Conservation (phyloP, 2,797 vertebrate genomes). For the Lagorchestes hirsutus region DNA sequence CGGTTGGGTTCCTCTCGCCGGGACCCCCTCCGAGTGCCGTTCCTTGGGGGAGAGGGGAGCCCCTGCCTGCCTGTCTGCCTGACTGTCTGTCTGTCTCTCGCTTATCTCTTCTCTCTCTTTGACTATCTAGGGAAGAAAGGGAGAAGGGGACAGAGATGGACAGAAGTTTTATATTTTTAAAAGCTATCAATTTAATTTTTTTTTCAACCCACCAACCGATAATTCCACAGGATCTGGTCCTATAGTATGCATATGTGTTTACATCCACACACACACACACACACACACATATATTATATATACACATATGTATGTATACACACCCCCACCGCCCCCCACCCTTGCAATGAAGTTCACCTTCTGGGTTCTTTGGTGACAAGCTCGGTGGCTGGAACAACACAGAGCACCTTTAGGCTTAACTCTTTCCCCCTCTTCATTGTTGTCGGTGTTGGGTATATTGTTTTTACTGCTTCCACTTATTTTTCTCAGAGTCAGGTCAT, state of each 20-base stretch:
- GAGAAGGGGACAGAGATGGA: background rate
- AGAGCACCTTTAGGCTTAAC: background rate
- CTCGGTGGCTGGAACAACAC: background rate
- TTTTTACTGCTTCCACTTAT: background rate
- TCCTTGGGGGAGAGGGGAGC: background rate
- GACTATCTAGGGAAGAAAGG: background rate
- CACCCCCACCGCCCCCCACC: background rate
- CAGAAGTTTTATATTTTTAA: background rate
- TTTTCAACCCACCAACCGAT: background rate
- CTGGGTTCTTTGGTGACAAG: background rate
- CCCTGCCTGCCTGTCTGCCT: too few species aligned
- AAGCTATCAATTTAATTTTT: background rate
- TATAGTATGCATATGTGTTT: too few species aligned
- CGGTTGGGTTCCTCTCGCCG: too few species aligned
- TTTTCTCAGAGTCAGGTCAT: background rate
- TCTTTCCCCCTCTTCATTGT: background rate
- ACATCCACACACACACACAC: too few species aligned
- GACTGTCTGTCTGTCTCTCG: too few species aligned
- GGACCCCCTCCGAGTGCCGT: background rate
- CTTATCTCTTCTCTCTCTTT: background rate
- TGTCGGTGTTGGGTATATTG: background rate
- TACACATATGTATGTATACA: background rate
- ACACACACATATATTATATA: rapidly evolving
- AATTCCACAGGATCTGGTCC: background rate
- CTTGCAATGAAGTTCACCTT: background rate